Conservation (phyloP, 2,797 vertebrate species). For the Eremophila alpestris region DNA sequence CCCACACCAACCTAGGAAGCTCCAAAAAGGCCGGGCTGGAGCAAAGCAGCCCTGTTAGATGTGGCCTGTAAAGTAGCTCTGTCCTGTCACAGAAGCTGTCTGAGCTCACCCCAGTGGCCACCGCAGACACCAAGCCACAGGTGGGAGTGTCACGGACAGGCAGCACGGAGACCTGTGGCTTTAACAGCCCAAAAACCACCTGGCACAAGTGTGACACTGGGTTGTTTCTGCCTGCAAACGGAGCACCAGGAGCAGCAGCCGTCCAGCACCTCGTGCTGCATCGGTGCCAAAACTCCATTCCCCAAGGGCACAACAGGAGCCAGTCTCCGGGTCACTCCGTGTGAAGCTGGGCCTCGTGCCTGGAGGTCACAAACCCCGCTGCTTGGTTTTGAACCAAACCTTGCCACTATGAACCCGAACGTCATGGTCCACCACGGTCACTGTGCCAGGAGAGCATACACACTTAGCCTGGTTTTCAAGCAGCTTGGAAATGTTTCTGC, state of each 20-base stretch:
- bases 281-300: not conserved
- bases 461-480: not conserved
- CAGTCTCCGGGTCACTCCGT: not conserved
- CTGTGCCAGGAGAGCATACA: not conserved
- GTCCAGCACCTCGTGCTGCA: fast-evolving
- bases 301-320: not conserved
- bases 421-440: not conserved
- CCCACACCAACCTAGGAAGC: not conserved
- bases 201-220: fast-evolving
- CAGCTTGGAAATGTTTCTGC: not conserved
- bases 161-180: fast-evolving
- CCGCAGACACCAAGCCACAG: not conserved
- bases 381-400: not conserved
- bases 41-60: not conserved
- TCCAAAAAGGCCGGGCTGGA: not conserved
- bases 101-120: not conserved
- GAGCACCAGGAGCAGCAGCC: not conserved
- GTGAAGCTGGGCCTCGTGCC: not conserved
- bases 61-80: not conserved
- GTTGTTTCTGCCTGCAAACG: not conserved
- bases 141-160: fast-evolving
- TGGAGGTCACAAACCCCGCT: not conserved
- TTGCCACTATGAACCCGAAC: not conserved
- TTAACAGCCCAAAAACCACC: not conserved
- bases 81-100: not conserved